Evolutionary conservation across 2,888 invertebrate species (phyloP).

Genomic region (Eupithecia subumbrata): DNA sequence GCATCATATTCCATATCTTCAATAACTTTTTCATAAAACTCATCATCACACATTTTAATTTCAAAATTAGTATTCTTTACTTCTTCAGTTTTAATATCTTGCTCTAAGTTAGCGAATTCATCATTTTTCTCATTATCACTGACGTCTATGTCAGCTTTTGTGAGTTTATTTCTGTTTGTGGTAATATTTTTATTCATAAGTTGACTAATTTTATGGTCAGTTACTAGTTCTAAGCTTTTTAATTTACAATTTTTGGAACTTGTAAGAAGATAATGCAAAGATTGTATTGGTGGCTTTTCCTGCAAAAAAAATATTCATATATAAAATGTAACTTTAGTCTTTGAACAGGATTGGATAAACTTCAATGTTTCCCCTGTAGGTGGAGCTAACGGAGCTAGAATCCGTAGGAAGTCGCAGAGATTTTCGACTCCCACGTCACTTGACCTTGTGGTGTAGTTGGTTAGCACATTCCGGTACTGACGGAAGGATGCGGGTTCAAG

Average conservation of each 20-base stretch:
- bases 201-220: not conserved
- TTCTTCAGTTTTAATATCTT: not conserved
- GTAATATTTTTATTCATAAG: not conserved
- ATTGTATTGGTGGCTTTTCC: not conserved
- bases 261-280: not conserved
- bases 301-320: not conserved
- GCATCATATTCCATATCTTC: not conserved
- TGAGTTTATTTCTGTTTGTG: not conserved
- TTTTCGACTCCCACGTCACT: too few species aligned
- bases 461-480: too few species aligned
- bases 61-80: not conserved
- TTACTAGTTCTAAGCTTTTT: not conserved
- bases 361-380: too few species aligned
- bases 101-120: not conserved
- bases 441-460: too few species aligned
- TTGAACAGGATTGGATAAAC: too few species aligned
- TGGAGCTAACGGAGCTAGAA: too few species aligned
- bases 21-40: not conserved
- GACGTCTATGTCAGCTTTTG: not conserved
- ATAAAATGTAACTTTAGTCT: too few species aligned
- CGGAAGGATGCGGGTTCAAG: too few species aligned
- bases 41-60: not conserved
- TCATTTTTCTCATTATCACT: not conserved
- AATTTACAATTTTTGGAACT: constrained; percentile 1
- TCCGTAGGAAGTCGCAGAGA: too few species aligned